phyloP scores from a whole-genome alignment of 2,888 invertebrate genomes.

The Oscheius onirici region DNA sequence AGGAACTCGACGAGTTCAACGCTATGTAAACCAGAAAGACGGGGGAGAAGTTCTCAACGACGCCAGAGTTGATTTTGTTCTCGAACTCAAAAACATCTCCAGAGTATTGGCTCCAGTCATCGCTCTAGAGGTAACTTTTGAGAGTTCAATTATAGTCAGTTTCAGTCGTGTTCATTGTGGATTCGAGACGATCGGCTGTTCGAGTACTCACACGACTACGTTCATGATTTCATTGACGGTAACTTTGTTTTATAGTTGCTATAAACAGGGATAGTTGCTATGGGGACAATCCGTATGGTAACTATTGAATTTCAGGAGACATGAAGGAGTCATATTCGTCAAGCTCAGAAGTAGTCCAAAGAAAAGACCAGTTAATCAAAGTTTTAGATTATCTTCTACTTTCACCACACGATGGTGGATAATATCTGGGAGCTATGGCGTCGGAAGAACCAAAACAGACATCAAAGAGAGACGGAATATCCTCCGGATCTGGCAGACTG shows the following conservation, averaged over 20 bases:
- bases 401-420: constrained; percentile 64
- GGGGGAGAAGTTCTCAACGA: constrained; percentile 35
- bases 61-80: constrained; percentile 49
- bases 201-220: constrained; percentile 57
- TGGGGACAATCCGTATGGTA: too few species aligned
- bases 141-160: neutral
- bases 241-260: too few species aligned
- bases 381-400: constrained; percentile 68
- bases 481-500: constrained; percentile 13
- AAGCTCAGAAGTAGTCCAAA: constrained; percentile 1
- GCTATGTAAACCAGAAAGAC: constrained; percentile 27
- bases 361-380: too few species aligned
- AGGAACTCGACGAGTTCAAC: constrained; percentile 15
- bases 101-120: constrained; percentile 48
- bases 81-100: constrained; percentile 47
- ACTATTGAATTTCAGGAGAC: too few species aligned
- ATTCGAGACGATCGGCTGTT: constrained; percentile 46
- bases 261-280: too few species aligned
- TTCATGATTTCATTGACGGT: constrained; percentile 56
- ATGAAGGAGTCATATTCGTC: constrained; percentile 23
- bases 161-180: constrained; percentile 39
- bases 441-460: constrained; percentile 40
- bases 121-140: constrained; percentile 35
- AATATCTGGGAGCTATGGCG: constrained; percentile 69
- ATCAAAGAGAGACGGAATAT: constrained; percentile 14